Conservation (phyloP, 2,113 vertebrate genomes). For the Tor tambroides region DNA sequence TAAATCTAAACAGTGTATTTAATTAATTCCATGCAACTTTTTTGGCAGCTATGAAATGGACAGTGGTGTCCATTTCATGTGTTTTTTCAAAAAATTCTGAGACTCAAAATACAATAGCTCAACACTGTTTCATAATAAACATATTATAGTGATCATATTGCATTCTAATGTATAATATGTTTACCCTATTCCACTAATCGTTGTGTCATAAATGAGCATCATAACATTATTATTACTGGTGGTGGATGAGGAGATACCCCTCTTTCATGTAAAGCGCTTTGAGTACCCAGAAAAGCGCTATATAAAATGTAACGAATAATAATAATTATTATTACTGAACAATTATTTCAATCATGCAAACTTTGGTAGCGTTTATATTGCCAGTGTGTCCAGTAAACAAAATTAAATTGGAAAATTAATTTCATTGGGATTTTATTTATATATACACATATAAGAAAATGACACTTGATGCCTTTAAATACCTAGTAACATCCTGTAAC, state of each 20-base stretch:
- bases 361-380: background rate
- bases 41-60: background rate
- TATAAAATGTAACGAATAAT: too few relatives aligned
- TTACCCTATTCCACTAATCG: background rate
- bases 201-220: background rate
- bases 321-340: background rate
- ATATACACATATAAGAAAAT: background rate
- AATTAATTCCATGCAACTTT: conserved; percentile 23
- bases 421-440: too few relatives aligned
- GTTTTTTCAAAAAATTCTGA: background rate
- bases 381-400: background rate
- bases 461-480: background rate
- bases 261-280: too few relatives aligned
- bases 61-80: background rate
- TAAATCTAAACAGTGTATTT: conserved; percentile 14
- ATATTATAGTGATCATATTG: background rate
- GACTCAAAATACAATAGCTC: background rate
- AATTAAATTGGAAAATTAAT: too few relatives aligned
- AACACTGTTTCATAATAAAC: background rate
- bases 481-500: background rate
- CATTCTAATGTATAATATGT: background rate
- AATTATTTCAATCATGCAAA: background rate
- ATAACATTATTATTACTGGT: background rate
- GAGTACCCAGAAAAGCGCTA: too few relatives aligned
- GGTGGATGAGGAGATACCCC: too few relatives aligned